Percentiles rank a stretch among this genome's conserved stretches.
These are phyloP conservation scores for Charaxes varanes DNA, from an alignment of 1,140 invertebrate genomes.

Conservation along the genomic window DNA sequence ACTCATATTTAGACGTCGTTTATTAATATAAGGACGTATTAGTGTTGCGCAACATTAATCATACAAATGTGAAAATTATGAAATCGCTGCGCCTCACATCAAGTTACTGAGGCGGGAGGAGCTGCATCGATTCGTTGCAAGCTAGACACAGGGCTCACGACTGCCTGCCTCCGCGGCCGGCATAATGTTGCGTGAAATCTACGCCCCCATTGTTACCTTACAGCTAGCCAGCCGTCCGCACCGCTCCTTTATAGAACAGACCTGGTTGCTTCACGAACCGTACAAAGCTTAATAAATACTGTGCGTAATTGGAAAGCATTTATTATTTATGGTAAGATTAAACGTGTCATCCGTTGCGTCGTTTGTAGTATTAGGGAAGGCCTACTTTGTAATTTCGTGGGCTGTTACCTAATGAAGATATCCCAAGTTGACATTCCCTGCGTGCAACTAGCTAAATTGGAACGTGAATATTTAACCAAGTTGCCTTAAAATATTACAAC, in stretches of 20 bases:
- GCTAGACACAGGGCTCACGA: constrained; percentile 31
- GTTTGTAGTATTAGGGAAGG: neutral
- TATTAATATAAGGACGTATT: no score
- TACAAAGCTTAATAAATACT: constrained; percentile 30
- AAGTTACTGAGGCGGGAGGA: constrained; percentile 31
- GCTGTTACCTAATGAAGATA: constrained; percentile 3
- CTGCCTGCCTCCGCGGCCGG: constrained; percentile 29
- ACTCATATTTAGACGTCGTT: no score
- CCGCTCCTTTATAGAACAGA: constrained; percentile 46
- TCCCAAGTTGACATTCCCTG: neutral
- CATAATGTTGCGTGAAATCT: constrained; percentile 69
- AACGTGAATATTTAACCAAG: constrained; percentile 4
- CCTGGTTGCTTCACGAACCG: constrained; percentile 45
- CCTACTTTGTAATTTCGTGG: neutral
- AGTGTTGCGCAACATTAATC: constrained; percentile 7
- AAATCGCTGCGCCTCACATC: constrained; percentile 31
- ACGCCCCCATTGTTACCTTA: constrained; percentile 55
- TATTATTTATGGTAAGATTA: constrained; percentile 5
- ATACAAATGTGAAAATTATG: constrained; percentile 27
- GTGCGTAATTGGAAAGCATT: constrained; percentile 22
- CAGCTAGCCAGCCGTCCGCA: constrained; percentile 40
- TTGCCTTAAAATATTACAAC: neutral
- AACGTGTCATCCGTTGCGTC: neutral
- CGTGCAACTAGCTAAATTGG: neutral
- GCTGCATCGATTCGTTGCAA: constrained; percentile 62